These are phyloP conservation scores for Rhineura floridana DNA, from an alignment of 2,113 vertebrate genomes.

Conservation along the genomic window DNA sequence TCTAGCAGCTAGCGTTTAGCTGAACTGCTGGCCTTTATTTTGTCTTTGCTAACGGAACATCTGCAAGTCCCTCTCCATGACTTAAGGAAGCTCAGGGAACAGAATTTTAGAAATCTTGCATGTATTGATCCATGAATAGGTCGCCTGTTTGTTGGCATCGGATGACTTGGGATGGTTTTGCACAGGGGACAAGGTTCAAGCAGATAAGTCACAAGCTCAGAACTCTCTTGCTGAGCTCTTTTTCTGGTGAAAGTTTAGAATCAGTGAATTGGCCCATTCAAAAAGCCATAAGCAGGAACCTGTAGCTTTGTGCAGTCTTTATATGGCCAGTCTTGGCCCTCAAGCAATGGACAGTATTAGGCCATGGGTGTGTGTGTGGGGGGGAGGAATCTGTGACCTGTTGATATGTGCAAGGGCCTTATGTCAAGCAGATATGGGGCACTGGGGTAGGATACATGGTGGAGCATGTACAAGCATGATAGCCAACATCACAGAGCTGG, in stretches of 20 bases:
- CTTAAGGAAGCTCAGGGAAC: neutral
- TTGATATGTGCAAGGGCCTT: neutral
- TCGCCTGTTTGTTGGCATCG: neutral
- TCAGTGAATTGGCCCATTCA: neutral
- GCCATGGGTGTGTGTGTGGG: neutral
- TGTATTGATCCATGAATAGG: neutral
- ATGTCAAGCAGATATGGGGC: neutral
- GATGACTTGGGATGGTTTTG: neutral
- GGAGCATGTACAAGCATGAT: neutral
- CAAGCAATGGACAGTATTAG: too few relatives aligned
- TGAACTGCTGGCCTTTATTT: neutral
- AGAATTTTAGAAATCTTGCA: neutral
- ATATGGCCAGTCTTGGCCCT: too few relatives aligned
- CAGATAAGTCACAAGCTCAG: neutral
- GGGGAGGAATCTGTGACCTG: neutral
- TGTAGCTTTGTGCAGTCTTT: neutral
- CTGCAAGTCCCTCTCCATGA: neutral
- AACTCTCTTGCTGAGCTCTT: neutral
- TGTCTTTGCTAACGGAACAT: neutral
- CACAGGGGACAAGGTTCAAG: neutral
- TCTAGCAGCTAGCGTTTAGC: too few relatives aligned
- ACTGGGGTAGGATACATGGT: neutral
- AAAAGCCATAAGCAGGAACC: neutral
- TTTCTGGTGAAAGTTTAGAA: neutral
- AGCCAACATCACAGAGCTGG: neutral